Evolutionary conservation across 2,797 vertebrate species (phyloP).

Genomic region (Pseudochirops cupreus): DNA sequence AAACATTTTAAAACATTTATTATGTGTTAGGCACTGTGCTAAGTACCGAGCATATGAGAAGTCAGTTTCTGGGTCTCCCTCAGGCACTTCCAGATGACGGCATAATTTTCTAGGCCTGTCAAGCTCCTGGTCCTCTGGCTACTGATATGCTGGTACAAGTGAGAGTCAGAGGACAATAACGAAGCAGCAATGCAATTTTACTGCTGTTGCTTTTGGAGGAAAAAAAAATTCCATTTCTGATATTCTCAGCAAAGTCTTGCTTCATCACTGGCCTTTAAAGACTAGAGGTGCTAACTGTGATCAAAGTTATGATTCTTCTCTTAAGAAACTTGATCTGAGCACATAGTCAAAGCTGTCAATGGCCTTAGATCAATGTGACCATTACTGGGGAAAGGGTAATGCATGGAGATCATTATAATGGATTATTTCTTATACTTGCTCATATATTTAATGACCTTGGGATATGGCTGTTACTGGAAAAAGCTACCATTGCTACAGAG

Average conservation of each 20-base stretch:
- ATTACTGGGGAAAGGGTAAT: background rate
- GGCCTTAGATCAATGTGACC: background rate
- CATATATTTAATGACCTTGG: background rate
- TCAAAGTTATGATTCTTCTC: background rate
- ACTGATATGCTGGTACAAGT: too few species aligned
- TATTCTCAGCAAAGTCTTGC: constrained; percentile 4
- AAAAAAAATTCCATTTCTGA: background rate
- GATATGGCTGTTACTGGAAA: background rate
- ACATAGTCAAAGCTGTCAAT: background rate
- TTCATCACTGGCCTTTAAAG: constrained; percentile 20
- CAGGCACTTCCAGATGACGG: background rate
- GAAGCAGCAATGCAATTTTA: background rate
- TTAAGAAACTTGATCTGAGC: background rate
- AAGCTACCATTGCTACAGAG: too few species aligned
- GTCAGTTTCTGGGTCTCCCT: background rate
- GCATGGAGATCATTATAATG: background rate
- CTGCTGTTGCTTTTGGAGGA: background rate
- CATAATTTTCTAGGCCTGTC: background rate
- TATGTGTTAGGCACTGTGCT: background rate
- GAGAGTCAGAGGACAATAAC: background rate
- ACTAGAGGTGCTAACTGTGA: background rate
- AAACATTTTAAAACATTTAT: background rate
- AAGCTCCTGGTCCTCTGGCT: background rate
- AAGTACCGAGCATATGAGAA: background rate
- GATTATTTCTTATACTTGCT: too few species aligned